Evolutionary conservation across 2,888 invertebrate genomes (phyloP), one percentile per base, ranked within the genome.

Genomic region (Oegoconia quadripuncta): DNA sequence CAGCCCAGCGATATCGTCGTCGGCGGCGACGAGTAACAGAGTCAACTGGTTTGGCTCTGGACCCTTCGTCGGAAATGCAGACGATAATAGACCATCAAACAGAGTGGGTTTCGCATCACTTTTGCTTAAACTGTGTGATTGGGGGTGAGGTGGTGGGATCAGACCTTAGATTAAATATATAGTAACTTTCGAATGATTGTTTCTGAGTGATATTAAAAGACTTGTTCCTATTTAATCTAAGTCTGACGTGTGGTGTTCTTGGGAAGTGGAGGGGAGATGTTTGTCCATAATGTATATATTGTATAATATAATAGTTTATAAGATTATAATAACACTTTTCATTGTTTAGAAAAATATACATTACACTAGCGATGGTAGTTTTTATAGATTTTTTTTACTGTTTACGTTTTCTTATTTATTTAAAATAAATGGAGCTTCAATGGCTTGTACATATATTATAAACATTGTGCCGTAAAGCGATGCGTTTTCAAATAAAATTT

Each of bases 21-120:
- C 79, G n/a, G 55, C 78, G n/a, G 60, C 77, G 13, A 69, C 79
- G 15, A 74, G 74, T 39, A 74, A 69, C 39, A 60, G 80, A 43
- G 76, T 66, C 64, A 84, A 74, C 49, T 87, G 84, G 79, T 80
- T 86, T 51, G 88, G 87, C 58, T 88, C 88, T 13, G 88, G 88
- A 18, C 88, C 88, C 11, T 87, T 88, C 62, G 74, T 80, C 44
- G 88, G 88, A 41, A 88, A 88, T 47, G 81, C 87, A 41, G 84
- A 78, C 38, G 82, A 84, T 37, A 68, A 16, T 4, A 20, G 58
- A 49, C 74, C 79, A 41, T 42, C 70, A 16, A 83, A 87, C 65
- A 76, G 87, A 86, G 88, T 88, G 78, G 86, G 88, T 86, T 86
- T 84, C 64, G 59, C 80, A 56, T 80, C 86, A 48, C 65, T 86